Evolutionary conservation across 2,888 invertebrate species (phyloP), one percentile per base, ranked within the genome.

Genomic region (Nymphalis polychloros): DNA sequence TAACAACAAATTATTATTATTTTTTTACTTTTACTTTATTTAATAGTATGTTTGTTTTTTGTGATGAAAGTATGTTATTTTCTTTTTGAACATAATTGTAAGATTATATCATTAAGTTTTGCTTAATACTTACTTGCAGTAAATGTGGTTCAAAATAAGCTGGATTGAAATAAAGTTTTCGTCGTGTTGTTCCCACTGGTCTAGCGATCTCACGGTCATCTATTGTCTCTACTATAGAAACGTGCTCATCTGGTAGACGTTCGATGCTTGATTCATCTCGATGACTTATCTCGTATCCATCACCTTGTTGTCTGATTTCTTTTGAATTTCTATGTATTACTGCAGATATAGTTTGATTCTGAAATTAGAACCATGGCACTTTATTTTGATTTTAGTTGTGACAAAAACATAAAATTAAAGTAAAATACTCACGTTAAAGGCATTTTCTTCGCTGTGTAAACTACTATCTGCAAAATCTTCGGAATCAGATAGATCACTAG

Each of bases 131-230:
- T 92, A 97, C 97, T 91, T 96, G 93, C 83, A 98, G 93, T 59
- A 97, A 85, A 76, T 97, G 96, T 35, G 96, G 96, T 83, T 98
- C 98, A 80, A 98, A 97, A 83, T 97, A 98, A 8, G 97, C 97
- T 0, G 97, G 97, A 84, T 97, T 97, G 80, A 97, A 97, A 82
- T 97, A 97, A 3, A 97, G 91, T 81, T 97, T 97, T 74, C 96
- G 94, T 64, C 97, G 93, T 0, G 95, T 95, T 35, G 94, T 95
- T 16, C 96, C 96, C 71, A 95, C 94, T 16, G 95, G 94, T 76
- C 94, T 91, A 13, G 95, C 90, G 75, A 96, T 96, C 74, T 95
- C 93, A 69, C 94, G 90, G 62, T 96, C 95, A 72, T 96, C 96
- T 72, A 95, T 93, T 7, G 97, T 97, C 87, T 97, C 97, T 10